Base-by-base conservation (phyloP, 2,888 invertebrate genomes). In the Aspidiotus destructor region DNA sequence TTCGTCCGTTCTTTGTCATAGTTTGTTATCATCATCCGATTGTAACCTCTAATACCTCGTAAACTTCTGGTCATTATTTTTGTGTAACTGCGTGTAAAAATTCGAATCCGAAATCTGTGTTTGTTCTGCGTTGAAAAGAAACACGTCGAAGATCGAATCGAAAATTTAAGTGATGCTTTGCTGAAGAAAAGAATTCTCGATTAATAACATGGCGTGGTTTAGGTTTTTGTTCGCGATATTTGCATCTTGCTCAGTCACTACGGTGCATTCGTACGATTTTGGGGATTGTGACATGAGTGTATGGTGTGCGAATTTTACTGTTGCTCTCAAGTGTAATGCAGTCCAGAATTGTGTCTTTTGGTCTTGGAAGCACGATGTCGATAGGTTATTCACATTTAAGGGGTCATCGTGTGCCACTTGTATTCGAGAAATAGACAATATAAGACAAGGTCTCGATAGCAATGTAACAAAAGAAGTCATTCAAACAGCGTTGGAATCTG, bases 301-400 rank as follows among this genome's bases (percentile, higher is more conserved):
- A 7, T 65, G 65, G 65, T 65, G 65, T 28, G 16, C 57, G 8
- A 65, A 65, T 70, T 79, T 13, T 76, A 91, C 91, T 72, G 86
- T 86, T 74, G 86, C 92, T 5, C 86, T 85, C 72, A 82, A 84
- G 75, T 94, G 93, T 77, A 81, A 82, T 71, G 89, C 90, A 1
- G 86, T 87, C 0, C 82, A 81, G 68, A 89, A 90, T 76, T 94
- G 93, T 75, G 87, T 89, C 69, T 82, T 86, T 74, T 84, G 85
- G 1, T 86, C 88, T 8, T 93, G 93, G 93, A 82, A 86, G 68
- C 82, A 83, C 68, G 82, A n/a, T n/a, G n/a, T n/a, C n/a, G n/a
- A 83, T 76, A 74, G 77, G 41, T 83, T 58, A 1, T 2, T 44
- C 3, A 10, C 57, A 11, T 44, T 10, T 1, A 40, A 11, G 5